Evolutionary conservation across 2,888 invertebrate species (phyloP), one percentile per base, ranked within the genome.

Genomic region (Epistrophe grossulariae): DNA sequence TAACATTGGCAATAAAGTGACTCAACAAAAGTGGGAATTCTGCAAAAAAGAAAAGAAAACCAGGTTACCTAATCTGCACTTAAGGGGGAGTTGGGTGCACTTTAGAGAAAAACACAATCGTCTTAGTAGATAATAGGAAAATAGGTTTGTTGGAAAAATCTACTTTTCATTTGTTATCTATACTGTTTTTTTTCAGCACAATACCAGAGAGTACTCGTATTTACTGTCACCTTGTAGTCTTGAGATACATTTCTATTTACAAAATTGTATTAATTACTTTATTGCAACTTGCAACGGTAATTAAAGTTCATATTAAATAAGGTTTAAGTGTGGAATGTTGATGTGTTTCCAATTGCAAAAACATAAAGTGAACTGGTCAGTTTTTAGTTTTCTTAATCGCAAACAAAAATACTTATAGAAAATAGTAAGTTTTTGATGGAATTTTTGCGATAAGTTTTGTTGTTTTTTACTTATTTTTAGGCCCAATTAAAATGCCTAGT

Each of bases 1-100:
- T 52, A 43, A 24, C 40, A 68, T 68, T 52, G 52, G 38, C 68
- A 68, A 35, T 24, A 68, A 38, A 68, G n/a, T 68, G 68, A 68
- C 52, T 52, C 38, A 68, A 68, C 52, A 24, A 52, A 68, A 24
- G 68, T 68, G 31, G 50, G 15, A 52, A 48, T 19, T 64, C 9
- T n/a, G 2, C 60, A 45, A 6, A 31, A 64, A 11, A 4, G 17
- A 64, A 66, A 66, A 11, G 4, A 31, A 66, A 50, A 68, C 52
- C 48, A 28, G 72, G 43, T 57, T 79, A 72, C 62, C 62, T 72
- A 64, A 79, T 79, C 72, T 66, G n/a, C 72, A 79, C 64, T 79
- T 66, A 43, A 66, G 79, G 50, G 50, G 35, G 50, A 68, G 50
- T 52, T 68, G 15, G 68, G 35, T 13, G 50, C 52, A 68, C 31